These are phyloP conservation scores for Alca torda DNA, from an alignment of 2,797 vertebrate species.

Conservation along the genomic window DNA sequence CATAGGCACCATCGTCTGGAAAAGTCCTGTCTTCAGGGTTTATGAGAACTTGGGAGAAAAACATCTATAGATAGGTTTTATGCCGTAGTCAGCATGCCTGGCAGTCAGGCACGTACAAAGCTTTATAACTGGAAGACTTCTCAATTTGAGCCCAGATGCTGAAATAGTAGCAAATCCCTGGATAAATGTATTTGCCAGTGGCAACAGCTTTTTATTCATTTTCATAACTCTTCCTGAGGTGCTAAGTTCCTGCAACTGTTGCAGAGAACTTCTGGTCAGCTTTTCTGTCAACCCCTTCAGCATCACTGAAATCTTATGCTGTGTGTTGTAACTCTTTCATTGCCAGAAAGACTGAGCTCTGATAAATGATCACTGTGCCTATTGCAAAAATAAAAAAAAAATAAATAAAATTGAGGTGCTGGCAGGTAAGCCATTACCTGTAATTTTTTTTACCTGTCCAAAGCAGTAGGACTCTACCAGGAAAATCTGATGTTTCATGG, in stretches of 20 bases:
- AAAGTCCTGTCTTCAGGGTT: constrained; percentile 6
- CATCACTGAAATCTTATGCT: neutral
- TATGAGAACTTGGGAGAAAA: neutral
- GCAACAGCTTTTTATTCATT: neutral
- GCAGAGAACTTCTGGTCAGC: neutral
- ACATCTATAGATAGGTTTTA: neutral
- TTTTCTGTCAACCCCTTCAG: neutral
- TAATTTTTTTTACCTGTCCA: neutral
- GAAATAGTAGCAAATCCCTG: neutral
- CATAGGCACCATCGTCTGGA: neutral
- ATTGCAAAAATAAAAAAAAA: no score
- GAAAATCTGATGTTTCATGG: neutral
- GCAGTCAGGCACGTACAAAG: neutral
- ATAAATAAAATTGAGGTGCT: neutral
- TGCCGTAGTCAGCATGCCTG: neutral
- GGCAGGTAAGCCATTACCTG: neutral
- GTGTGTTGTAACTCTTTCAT: neutral
- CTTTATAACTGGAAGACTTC: neutral
- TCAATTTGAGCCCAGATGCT: neutral
- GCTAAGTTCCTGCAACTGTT: neutral
- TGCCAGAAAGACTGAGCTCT: neutral
- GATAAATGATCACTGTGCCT: neutral
- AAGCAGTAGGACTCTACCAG: neutral
- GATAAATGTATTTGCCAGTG: neutral
- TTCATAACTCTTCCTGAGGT: constrained; percentile 7